phyloP scores from a whole-genome alignment of 1,140 invertebrate species.

The Calephelis nemesis region DNA sequence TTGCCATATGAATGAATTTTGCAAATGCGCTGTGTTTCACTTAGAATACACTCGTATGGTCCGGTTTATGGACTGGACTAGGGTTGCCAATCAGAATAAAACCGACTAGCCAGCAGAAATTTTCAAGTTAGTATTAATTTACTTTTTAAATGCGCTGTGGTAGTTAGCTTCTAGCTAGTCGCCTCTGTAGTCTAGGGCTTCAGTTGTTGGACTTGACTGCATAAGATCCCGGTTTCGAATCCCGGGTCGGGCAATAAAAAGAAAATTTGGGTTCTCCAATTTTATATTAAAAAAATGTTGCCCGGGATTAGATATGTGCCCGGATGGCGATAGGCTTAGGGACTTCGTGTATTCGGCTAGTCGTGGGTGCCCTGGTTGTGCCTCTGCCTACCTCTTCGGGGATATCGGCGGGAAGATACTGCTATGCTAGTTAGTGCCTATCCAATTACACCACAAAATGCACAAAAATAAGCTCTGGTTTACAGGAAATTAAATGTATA shows the following conservation, averaged over 20 bases:
- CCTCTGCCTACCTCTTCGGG: too few relatives aligned
- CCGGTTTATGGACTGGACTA: conserved; percentile 30
- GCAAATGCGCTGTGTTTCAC: conserved; percentile 34
- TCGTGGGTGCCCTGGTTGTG: too few relatives aligned
- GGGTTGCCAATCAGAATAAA: background rate
- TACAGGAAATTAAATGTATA: too few relatives aligned
- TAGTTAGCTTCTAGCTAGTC: conserved; percentile 31
- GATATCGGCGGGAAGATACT: too few relatives aligned
- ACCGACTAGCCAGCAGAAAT: background rate
- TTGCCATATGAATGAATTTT: conserved; percentile 63
- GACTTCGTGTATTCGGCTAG: too few relatives aligned
- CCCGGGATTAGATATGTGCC: too few relatives aligned
- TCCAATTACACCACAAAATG: background rate
- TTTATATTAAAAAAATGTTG: too few relatives aligned
- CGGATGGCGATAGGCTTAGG: too few relatives aligned
- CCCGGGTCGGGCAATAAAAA: too few relatives aligned
- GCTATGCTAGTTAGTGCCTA: background rate
- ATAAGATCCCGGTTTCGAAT: too few relatives aligned
- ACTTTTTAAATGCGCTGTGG: conserved; percentile 38
- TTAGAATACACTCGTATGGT: conserved; percentile 39
- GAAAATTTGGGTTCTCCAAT: too few relatives aligned
- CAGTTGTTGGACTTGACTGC: conserved; percentile 27
- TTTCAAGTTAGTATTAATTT: background rate
- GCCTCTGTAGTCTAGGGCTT: background rate
- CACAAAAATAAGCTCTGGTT: too few relatives aligned